Conservation (phyloP, 1,140 invertebrate species). For the Oncopeltus fasciatus region DNA sequence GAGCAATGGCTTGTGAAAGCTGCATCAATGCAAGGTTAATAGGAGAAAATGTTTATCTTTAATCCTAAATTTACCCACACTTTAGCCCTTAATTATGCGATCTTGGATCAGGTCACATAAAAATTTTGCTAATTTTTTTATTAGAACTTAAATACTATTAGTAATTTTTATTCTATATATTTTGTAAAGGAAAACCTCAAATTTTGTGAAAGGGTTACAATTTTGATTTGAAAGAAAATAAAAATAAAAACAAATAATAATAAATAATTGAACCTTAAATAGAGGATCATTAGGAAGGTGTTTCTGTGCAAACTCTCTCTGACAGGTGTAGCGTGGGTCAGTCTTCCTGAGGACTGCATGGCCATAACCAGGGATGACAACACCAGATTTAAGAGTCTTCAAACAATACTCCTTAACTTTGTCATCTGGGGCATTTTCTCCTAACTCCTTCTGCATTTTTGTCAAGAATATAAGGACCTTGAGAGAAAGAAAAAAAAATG, state of each 20-base stretch:
- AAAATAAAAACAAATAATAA: conserved; percentile 24
- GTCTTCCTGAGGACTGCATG: conserved; percentile 94
- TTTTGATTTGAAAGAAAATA: too few species aligned
- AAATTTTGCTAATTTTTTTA: too few species aligned
- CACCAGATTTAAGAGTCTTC: conserved; percentile 86
- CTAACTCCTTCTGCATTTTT: conserved; percentile 64
- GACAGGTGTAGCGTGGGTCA: conserved; percentile 87
- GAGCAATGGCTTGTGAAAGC: too few species aligned
- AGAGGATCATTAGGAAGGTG: conserved; percentile 83
- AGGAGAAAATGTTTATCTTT: too few species aligned
- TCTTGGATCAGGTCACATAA: too few species aligned
- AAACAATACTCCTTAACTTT: conserved; percentile 85
- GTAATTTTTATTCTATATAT: too few species aligned
- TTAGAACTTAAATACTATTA: too few species aligned
- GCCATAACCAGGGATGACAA: conserved; percentile 92
- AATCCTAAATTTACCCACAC: too few species aligned
- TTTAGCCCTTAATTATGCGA: too few species aligned
- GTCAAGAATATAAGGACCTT: conserved; percentile 70
- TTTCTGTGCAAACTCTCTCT: conserved; percentile 88
- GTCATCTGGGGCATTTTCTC: conserved; percentile 68
- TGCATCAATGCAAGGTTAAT: too few species aligned
- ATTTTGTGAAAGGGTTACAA: too few species aligned
- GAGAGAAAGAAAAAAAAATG: conserved; percentile 19
- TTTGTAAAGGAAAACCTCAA: too few species aligned
- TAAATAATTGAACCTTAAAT: conserved; percentile 48